These are phyloP conservation scores for Orchesellides sinensis DNA, from an alignment of 2,888 invertebrate species.

Conservation along the genomic window DNA sequence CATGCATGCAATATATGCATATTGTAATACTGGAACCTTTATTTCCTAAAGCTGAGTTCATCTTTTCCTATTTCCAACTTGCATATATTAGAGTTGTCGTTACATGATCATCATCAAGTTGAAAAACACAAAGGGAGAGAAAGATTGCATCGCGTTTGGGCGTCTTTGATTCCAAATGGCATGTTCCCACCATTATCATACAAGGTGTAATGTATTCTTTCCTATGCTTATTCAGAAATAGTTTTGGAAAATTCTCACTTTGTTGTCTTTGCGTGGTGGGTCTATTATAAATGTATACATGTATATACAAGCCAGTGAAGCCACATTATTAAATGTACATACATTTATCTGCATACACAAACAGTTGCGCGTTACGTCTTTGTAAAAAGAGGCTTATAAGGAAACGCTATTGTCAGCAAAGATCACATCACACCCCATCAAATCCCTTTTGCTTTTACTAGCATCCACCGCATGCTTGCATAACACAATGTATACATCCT, in stretches of 20 bases:
- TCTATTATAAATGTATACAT: not conserved
- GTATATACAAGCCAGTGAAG: not conserved
- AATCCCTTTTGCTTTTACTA: slow-evolving; percentile 55
- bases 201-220: slow-evolving; percentile 56
- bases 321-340: slow-evolving; percentile 7
- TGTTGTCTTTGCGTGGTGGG: slow-evolving; percentile 20
- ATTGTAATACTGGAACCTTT: no score
- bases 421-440: slow-evolving; percentile 64
- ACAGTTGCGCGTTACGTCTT: not conserved
- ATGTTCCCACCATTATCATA: slow-evolving; percentile 51
- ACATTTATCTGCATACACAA: slow-evolving; percentile 6
- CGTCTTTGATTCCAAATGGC: slow-evolving; percentile 33
- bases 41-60: slow-evolving; percentile 16
- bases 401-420: slow-evolving; percentile 56
- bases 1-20: not conserved
- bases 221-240: slow-evolving; percentile 29
- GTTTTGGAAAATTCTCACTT: slow-evolving; percentile 13
- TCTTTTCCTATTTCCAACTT: slow-evolving; percentile 27
- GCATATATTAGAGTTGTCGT: slow-evolving; percentile 32
- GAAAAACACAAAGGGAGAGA: slow-evolving; percentile 22
- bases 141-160: slow-evolving; percentile 14
- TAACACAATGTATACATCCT: slow-evolving; percentile 59
- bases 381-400: not conserved
- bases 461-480: slow-evolving; percentile 55
- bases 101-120: slow-evolving; percentile 42